Base-by-base conservation (phyloP, 2,888 invertebrate genomes). In the Protophormia terraenovae region DNA sequence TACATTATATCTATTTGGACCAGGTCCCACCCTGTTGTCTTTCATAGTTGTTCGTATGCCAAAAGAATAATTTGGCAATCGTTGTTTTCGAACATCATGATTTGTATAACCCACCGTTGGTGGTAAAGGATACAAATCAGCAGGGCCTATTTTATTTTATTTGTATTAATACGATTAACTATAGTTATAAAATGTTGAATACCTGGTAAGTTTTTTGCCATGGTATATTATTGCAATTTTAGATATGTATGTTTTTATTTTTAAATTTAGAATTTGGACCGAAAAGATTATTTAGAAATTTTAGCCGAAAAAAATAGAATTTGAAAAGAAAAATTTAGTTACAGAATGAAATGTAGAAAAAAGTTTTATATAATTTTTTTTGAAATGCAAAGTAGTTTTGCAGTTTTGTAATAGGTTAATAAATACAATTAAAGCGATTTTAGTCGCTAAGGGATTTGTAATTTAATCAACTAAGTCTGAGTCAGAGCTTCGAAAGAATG, bases 41-140 rank as follows among this genome's bases (percentile, higher is more conserved):
- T 32, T 19, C 6, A 85, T 8, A 0, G 58, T 66, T 7, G 89
- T 86, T 24, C 90, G 89, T 8, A 79, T 76, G 16, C 92, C 92
- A 67, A 93, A 90, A 3, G 93, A 91, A 84, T 91, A 93, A 73
- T 91, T 90, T 0, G 93, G 95, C 89, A 93, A 91, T 32, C 95
- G 92, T 78, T 93, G 91, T 58, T 93, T 93, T 0, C 94, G 93
- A n/a, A 92, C 90, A 90, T 95, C 95, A 89, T 95, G 95, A 8
- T 93, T 91, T 0, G 92, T 90, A 87, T 93, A 95, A 3, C 95
- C 95, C 6, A 94, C 93, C 8, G 94, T 93, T 1, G 94, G 89
- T 16, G 94, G 95, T 53, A 95, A 90, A 87, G 91, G 89, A 88
- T 95, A 95, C 29, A 93, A 93, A 88, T 94, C 94, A 24, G 95